Evolutionary conservation across 2,113 vertebrate genomes (phyloP).

Genomic region (Cranoglanis bouderius): DNA sequence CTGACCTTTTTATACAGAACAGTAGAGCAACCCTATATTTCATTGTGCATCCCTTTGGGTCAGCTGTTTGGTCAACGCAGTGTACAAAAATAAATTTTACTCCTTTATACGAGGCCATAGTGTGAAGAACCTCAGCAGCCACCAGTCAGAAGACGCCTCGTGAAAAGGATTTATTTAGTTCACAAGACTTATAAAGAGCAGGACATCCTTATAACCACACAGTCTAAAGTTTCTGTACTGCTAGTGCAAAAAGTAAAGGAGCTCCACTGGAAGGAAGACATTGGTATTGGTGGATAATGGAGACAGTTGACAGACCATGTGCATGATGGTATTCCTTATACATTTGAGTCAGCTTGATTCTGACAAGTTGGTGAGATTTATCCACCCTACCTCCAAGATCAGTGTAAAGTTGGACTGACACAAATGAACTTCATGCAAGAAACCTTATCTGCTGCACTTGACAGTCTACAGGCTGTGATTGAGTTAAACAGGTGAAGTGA

Average conservation of each 20-base stretch:
- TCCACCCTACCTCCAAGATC: background rate
- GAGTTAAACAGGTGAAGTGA: background rate
- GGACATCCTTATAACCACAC: background rate
- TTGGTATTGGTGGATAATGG: background rate
- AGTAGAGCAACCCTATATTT: background rate
- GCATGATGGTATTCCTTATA: background rate
- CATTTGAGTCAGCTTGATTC: background rate
- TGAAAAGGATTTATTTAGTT: slow-evolving; percentile 15
- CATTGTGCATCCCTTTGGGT: background rate
- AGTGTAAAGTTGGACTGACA: background rate
- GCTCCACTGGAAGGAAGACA: background rate
- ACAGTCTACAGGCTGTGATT: background rate
- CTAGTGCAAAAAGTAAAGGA: background rate
- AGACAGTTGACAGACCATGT: background rate
- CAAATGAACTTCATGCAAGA: background rate
- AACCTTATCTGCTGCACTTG: background rate
- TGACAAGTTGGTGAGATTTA: background rate
- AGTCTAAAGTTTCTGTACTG: background rate
- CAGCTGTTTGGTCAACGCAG: slow-evolving; percentile 11
- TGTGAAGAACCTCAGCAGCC: background rate
- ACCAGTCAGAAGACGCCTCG: background rate
- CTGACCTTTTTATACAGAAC: slow-evolving; percentile 23
- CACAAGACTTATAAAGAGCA: slow-evolving; percentile 2
- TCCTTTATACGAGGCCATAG: slow-evolving; percentile 16
- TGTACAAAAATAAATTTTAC: slow-evolving; percentile 20